Evolutionary conservation across 2,113 vertebrate species (phyloP), one percentile per base, ranked within the genome.

Genomic region (Sisor rabdophorus): DNA sequence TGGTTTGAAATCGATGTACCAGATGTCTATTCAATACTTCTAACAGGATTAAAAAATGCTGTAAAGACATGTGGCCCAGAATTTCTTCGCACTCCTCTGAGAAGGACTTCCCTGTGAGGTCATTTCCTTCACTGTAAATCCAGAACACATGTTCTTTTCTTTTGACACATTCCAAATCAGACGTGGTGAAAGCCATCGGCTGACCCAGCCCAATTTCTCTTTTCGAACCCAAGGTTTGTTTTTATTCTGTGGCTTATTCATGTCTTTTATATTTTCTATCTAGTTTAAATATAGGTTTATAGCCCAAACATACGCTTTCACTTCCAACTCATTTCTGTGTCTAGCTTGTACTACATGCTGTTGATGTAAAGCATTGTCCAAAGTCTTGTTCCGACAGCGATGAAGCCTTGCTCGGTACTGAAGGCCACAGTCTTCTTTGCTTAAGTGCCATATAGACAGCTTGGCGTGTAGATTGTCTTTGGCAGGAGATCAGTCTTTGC

Each of bases 91-190:
- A 44, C 36, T 56, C 56, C 76, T 71, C 40, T 54, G 75, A 83
- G 79, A 54, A 56, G 84, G 70, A 75, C 77, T 80, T 83, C 75
- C 77, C 77, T 73, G 60, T 83, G 81, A 85, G 67, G 84, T 85
- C 24, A 85, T 83, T 81, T 83, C 79, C 84, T 81, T 11, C 70
- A 63, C 73, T 81, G 74, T 71, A 76, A 81, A 83, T 81, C 75
- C 61, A 73, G 60, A 80, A 76, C 76, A 79, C 71, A 80, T 78
- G 79, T 80, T 53, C 71, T 71, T 72, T 71, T 58, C 63, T 59
- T 74, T 70, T 70, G 54, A 63, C 70, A 84, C 44, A 74, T 79
- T 80, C 76, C 73, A 80, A 71, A 30, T 70, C 52, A 1, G 20
- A 67, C 53, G 15, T 60, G 47, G 55, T 79, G 64, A 30, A 69